These are phyloP conservation scores for Anarrhichthys ocellatus DNA, from an alignment of 2,113 vertebrate genomes.

Conservation along the genomic window DNA sequence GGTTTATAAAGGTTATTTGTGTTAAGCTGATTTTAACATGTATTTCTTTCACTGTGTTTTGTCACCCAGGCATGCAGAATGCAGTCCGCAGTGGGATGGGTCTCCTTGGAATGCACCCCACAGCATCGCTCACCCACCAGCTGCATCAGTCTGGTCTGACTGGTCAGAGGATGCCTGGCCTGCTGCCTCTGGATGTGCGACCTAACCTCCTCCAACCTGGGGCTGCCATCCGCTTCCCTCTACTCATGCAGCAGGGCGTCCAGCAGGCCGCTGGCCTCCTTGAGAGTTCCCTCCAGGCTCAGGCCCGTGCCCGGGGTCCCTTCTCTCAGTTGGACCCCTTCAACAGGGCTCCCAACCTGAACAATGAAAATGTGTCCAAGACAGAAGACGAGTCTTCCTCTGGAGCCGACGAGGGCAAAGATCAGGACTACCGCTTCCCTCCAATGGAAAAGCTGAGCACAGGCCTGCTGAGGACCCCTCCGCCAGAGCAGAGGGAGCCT, in stretches of 20 bases:
- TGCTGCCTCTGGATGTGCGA: conserved; percentile 92
- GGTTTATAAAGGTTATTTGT: not conserved
- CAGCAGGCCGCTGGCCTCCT: conserved; percentile 83
- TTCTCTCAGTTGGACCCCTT: conserved; percentile 93
- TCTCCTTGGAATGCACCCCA: conserved; percentile 92
- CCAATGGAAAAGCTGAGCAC: conserved; percentile 84
- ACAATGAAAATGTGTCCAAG: conserved; percentile 85
- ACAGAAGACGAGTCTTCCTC: conserved; percentile 87
- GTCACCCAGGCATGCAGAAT: conserved; percentile 87
- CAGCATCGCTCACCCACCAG: conserved; percentile 87
- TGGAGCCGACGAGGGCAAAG: conserved; percentile 90
- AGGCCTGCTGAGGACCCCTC: conserved; percentile 84
- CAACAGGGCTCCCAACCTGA: conserved; percentile 84
- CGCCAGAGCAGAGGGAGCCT: conserved; percentile 91
- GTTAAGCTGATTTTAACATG: not conserved
- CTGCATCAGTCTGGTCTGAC: conserved; percentile 88
- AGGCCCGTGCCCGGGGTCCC: conserved; percentile 86
- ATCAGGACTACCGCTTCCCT: conserved; percentile 98
- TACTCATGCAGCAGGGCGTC: conserved; percentile 90
- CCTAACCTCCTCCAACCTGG: conserved; percentile 88
- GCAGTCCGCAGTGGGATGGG: conserved; percentile 89
- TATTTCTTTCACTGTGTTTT: conserved; percentile 27
- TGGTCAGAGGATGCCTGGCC: conserved; percentile 90
- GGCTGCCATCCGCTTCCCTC: conserved; percentile 87
- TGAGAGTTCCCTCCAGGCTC: conserved; percentile 88